Base-by-base conservation (phyloP, 2,113 vertebrate species). In the Smithornis capensis region DNA sequence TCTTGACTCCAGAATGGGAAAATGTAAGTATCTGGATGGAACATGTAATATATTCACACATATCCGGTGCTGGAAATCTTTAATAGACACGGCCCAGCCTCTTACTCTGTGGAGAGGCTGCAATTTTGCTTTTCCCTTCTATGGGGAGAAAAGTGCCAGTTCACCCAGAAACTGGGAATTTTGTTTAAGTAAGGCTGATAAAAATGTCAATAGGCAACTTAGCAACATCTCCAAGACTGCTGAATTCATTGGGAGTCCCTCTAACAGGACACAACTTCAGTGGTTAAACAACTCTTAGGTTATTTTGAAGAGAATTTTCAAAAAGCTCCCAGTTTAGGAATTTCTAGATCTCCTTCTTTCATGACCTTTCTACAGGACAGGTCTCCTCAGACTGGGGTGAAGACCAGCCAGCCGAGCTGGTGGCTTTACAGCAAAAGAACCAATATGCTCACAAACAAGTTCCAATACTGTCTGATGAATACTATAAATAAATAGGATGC, bases 401-500 rank as follows among this genome's bases (percentile, higher is more conserved):
- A 44, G 19, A 65, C 9, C 49, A 80, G 67, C 50, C 68, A 90
- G 59, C 27, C n/a, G 70, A 89, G 74, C 33, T 83, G 59, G 10
- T 87, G 44, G 27, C 35, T 87, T 85, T 76, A 50, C 21, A 64
- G 38, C 19, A 47, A 16, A 82, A 76, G 45, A 70, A 18, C 35
- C 87, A 80, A 65, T 33, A 17, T 6, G 33, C 12, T 77, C 63
- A 50, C 21, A 69, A 80, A 79, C 5, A 69, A 62, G 19, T 83
- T 76, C 37, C 65, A 50, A 65, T 18, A 77, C 38, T 53, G 59
- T 33, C 53, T 82, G 55, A 80, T 4, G 9, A 87, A 50, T 18
- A 40, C 31, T 35, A 53, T n/a, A 91, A 95, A 92, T 57, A 97
- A 94, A 83, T 38, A 80, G 35, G 57, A 77, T 77, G 50, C 33